Base-by-base conservation (phyloP, 2,888 invertebrate genomes). In the Ganaspis brasiliensis region DNA sequence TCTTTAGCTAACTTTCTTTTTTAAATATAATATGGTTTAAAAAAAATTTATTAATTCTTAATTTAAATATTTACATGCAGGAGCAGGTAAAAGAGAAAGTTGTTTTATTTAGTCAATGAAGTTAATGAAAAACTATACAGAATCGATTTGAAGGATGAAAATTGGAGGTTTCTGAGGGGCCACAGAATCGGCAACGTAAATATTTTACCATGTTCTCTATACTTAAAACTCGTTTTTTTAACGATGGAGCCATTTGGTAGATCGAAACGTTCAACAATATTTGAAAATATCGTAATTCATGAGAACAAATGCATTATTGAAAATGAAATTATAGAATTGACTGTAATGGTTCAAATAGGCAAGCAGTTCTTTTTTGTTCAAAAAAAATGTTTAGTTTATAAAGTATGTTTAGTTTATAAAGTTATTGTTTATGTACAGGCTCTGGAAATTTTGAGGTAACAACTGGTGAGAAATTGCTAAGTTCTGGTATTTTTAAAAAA, bases 391-490 rank as follows among this genome's bases (percentile, higher is more conserved):
- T 31, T 4, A 4, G 6, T 4, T 31, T 31, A 31, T 31, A 6
- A n/a, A n/a, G n/a, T 93, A 45, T 0, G 45, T 45, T 14, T 14
- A 12, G n/a, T 12, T 14, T 1, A 12, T 14, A 14, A 14, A 45
- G 12, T 0, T 6, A 16, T 19, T 6, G 16, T 52, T 52, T 52
- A 8, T 52, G 31, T 4, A 4, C 6, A 63, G 63, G 63, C 37
- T 16, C 89, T 73, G 92, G 92, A 70, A 87, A 80, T 74, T 89
- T 88, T 35, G 87, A 95, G 94, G 93, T 95, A 61, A 93, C 95
- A 0, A 95, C 95, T 88, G 94, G 94, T 1, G 94, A 94, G 3
- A 93, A 94, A 0, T 93, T 95, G 0, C 93, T 96, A 37, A 95
- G 95, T 0, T 95, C 95, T 0, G 97, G 97, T 31, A 93, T 91